These are phyloP conservation scores for Triops cancriformis DNA, from an alignment of 1,140 invertebrate genomes.

Conservation along the genomic window DNA sequence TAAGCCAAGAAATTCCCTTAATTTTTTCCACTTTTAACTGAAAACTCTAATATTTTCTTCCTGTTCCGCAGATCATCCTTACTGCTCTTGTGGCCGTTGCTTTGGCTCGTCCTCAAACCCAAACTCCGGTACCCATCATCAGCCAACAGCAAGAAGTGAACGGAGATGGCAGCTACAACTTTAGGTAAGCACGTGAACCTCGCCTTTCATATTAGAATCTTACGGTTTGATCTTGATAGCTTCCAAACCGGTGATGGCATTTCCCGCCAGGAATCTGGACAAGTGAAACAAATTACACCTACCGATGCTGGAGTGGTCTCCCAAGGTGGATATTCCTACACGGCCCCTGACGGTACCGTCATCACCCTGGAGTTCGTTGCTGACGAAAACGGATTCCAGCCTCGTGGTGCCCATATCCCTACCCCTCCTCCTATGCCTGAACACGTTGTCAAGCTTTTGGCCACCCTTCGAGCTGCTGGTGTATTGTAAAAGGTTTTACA, in stretches of 20 bases:
- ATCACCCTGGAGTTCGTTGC: conserved; percentile 31
- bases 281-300: conserved; percentile 21
- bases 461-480: conserved; percentile 12
- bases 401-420: conserved; percentile 33
- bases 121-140: conserved; percentile 52
- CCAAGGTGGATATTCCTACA: conserved; percentile 38
- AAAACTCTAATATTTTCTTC: not conserved
- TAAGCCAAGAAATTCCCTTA: not conserved
- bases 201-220: not conserved
- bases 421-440: conserved; percentile 29
- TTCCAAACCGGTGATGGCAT: conserved; percentile 66
- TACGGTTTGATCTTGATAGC: conserved; percentile 38
- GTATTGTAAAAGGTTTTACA: conserved; percentile 8
- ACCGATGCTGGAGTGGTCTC: conserved; percentile 29
- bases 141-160: conserved; percentile 53
- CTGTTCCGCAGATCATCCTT: conserved; percentile 5
- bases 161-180: conserved; percentile 38
- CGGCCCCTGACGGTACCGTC: conserved; percentile 31
- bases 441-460: conserved; percentile 22
- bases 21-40: too few species aligned
- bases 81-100: conserved; percentile 17
- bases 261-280: conserved; percentile 46
- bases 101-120: conserved; percentile 29
- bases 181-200: conserved; percentile 27
- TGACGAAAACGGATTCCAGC: conserved; percentile 35